Base-by-base conservation (phyloP, 2,888 invertebrate species). In the Xestia xanthographa region DNA sequence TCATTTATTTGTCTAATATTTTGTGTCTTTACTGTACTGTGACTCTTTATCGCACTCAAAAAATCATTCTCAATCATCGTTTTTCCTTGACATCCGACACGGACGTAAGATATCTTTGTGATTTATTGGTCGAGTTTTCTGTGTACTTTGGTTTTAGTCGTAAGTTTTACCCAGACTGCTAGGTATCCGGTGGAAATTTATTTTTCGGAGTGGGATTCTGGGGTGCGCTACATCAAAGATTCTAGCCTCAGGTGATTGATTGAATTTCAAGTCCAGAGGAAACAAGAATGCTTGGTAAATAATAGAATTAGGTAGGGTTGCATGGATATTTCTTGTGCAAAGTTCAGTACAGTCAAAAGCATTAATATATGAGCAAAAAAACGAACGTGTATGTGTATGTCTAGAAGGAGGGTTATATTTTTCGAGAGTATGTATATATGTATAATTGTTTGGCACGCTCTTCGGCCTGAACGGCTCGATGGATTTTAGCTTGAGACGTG, bases 191-290 rank as follows among this genome's bases (percentile, higher is more conserved):
- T 70, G 6, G 17, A 12, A 38, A 41, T 62, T 20, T 38, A 2
- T 45, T 50, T 63, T 76, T 14, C 1, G 11, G 2, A 38, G 22
- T 9, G 1, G 43, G 17, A 22, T 45, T n/a, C 17, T 48, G 14
- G 29, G 38, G 45, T 41, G 63, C n/a, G 41, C n/a, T 22, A 56
- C 9, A 38, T 60, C 29, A 48, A 56, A 80, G n/a, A 29, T 14
- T 22, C n/a, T 70, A 38, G 38, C 8, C 22, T 20, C 8, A 22
- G 29, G n/a, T 78, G 80, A 72, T 80, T 41, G 14, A 58, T 81
- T 65, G 6, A 63, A 80, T 72, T 77, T 48, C 11, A n/a, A 58
- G 63, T 43, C 4, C n/a, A 65, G 26, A 34, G 34, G n/a, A 26
- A 58, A 50, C 48, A 43, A 50, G 60, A 66, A 76, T 34, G 20